Conservation (phyloP, 2,888 invertebrate species). For the Calliphora vomitoria region DNA sequence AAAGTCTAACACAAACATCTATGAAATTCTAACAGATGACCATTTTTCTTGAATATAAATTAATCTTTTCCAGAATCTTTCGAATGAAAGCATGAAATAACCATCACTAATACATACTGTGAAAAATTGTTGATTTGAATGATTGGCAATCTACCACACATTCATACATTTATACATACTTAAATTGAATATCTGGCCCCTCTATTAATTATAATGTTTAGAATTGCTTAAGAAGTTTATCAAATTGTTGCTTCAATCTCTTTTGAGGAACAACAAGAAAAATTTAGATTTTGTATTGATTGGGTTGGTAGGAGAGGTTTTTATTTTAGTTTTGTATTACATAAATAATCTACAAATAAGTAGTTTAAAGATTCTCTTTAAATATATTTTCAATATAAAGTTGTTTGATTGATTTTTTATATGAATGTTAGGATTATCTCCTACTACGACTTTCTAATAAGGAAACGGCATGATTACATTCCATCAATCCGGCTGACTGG, state of each 20-base stretch:
- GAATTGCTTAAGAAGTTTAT: neutral
- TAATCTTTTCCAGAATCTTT: neutral
- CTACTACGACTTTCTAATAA: no score
- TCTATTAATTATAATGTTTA: neutral
- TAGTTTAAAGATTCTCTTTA: no score
- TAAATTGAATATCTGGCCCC: neutral
- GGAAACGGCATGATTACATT: no score
- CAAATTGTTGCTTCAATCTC: neutral
- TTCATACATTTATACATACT: neutral
- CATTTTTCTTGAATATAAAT: neutral
- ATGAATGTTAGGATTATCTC: no score
- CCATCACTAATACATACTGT: neutral
- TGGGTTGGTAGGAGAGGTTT: no score
- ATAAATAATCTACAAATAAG: no score
- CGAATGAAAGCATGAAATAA: neutral
- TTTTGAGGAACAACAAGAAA: neutral
- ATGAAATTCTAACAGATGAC: conserved; percentile 8
- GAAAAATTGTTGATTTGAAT: neutral
- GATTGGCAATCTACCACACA: neutral
- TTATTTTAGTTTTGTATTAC: no score
- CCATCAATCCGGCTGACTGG: no score
- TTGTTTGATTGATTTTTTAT: no score
- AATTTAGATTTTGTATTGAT: no score
- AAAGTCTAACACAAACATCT: neutral
- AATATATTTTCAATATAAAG: no score